Evolutionary conservation across 2,888 invertebrate species (phyloP).

Genomic region (Sturmia bella): DNA sequence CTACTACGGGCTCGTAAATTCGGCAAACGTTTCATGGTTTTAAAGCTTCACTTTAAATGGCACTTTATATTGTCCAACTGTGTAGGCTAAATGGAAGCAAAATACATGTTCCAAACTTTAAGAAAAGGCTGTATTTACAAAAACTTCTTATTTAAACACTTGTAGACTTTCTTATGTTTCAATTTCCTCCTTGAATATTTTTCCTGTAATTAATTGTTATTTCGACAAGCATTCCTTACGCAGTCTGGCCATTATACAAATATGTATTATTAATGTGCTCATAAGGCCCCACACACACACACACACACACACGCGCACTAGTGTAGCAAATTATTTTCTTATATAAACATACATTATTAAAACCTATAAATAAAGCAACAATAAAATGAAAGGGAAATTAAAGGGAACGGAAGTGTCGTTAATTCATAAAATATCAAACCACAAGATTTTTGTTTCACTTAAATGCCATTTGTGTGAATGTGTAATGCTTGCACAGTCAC

Average conservation of each 20-base stretch:
- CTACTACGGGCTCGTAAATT: too few species aligned
- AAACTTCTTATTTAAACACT: too few species aligned
- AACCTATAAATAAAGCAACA: not conserved
- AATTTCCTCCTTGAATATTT: too few species aligned
- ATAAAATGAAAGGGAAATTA: not conserved
- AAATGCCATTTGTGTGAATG: conserved; percentile 38
- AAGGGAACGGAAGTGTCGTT: conserved; percentile 41
- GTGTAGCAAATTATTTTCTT: too few species aligned
- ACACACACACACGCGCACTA: not conserved
- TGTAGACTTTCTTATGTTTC: too few species aligned
- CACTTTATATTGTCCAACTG: too few species aligned
- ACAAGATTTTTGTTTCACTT: conserved; percentile 27
- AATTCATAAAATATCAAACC: conserved; percentile 16
- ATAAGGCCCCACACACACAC: conserved; percentile 31
- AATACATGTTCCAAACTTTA: too few species aligned
- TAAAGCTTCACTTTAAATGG: too few species aligned
- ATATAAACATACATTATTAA: too few species aligned
- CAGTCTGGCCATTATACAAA: conserved; percentile 3
- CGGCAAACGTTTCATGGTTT: too few species aligned
- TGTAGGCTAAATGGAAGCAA: too few species aligned
- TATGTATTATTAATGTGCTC: conserved; percentile 57
- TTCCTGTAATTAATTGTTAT: conserved; percentile 62
- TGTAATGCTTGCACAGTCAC: conserved; percentile 25
- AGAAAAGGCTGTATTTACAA: too few species aligned
- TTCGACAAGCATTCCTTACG: not conserved